These are phyloP conservation scores for Avahi laniger DNA, from an alignment of 2,797 vertebrate species.

Conservation along the genomic window DNA sequence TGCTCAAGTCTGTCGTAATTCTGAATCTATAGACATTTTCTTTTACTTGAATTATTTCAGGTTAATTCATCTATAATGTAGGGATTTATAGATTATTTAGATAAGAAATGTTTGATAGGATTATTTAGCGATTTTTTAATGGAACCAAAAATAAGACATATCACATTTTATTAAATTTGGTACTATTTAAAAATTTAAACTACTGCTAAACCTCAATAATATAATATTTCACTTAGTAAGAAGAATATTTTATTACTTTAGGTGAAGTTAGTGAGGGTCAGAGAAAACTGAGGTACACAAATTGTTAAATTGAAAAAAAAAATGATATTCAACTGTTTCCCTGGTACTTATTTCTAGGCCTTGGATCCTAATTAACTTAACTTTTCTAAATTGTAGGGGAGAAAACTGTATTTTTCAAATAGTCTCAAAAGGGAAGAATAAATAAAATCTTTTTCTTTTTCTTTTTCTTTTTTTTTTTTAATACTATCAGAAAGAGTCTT, in stretches of 20 bases:
- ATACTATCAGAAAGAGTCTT: not conserved
- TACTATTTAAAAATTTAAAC: constrained; percentile 37
- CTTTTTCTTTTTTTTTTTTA: not conserved
- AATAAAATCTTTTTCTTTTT: not conserved
- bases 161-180: constrained; percentile 31
- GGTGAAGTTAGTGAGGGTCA: not conserved
- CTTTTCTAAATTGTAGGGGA: not conserved
- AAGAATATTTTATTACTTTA: not conserved
- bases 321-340: not conserved
- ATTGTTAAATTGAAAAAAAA: constrained; percentile 36
- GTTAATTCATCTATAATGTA: constrained; percentile 36
- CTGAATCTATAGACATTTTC: constrained; percentile 54
- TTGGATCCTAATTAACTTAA: constrained; percentile 11
- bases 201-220: not conserved
- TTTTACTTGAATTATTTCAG: constrained; percentile 61
- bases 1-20: not conserved
- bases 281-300: not conserved
- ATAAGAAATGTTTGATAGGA: not conserved
- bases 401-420: constrained; percentile 39
- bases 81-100: constrained; percentile 38
- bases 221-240: not conserved
- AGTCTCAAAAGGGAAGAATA: not conserved
- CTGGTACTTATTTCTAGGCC: not conserved
- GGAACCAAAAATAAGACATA: constrained; percentile 39
- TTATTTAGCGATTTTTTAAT: not conserved